Evolutionary conservation across 2,113 vertebrate species (phyloP).

Genomic region (Indicator indicator): DNA sequence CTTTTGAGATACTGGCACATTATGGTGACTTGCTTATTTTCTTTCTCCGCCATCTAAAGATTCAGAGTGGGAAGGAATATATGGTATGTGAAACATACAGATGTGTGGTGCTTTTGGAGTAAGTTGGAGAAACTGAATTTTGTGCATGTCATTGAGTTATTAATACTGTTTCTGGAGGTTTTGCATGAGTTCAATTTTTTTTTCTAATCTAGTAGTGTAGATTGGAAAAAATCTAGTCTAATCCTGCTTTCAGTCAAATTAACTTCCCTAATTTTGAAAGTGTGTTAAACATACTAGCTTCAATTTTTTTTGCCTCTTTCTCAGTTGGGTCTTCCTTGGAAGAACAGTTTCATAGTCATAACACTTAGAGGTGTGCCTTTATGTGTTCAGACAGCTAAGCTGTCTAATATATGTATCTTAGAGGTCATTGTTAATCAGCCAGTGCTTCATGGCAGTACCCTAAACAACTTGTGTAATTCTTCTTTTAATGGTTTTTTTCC

Average conservation of each 20-base stretch:
- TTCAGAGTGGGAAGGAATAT: slow-evolving; percentile 70
- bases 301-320: neutral
- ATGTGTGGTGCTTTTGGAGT: slow-evolving; percentile 26
- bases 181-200: slow-evolving; percentile 18
- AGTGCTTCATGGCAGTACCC: neutral
- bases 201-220: neutral
- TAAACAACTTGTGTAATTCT: neutral
- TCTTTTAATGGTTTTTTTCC: neutral
- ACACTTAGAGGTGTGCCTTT: neutral
- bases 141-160: slow-evolving; percentile 39
- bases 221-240: neutral
- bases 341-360: neutral
- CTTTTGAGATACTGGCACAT: neutral
- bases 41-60: slow-evolving; percentile 58
- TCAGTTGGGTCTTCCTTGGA: neutral
- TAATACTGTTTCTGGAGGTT: slow-evolving; percentile 10
- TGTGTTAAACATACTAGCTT: neutral
- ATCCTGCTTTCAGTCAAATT: neutral
- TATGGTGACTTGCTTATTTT: slow-evolving; percentile 36
- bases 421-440: neutral
- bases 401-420: neutral
- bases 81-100: slow-evolving; percentile 57
- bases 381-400: neutral
- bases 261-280: slow-evolving; percentile 1
- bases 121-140: slow-evolving; percentile 6